phyloP scores from a whole-genome alignment of 2,797 vertebrate genomes.

The Coilia nasus region DNA sequence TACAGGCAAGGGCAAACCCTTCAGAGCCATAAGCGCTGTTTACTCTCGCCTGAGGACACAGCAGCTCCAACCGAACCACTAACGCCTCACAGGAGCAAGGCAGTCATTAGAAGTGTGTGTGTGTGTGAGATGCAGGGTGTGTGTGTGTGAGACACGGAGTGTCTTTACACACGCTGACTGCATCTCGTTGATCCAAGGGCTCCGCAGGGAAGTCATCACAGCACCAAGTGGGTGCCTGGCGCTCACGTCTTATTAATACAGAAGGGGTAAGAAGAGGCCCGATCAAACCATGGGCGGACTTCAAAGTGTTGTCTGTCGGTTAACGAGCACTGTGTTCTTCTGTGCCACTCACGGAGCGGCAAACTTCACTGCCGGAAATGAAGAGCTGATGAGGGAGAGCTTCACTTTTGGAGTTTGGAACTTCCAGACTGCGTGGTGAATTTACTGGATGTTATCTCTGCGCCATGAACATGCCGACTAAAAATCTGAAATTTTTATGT shows the following conservation, averaged over 20 bases:
- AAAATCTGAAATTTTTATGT: too few species aligned
- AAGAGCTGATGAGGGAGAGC: neutral
- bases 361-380: neutral
- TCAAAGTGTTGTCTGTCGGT: neutral
- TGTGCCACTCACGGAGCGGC: neutral
- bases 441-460: too few species aligned
- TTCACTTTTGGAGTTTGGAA: neutral
- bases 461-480: too few species aligned
- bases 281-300: neutral
- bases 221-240: neutral
- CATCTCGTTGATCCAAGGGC: neutral
- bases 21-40: neutral
- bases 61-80: neutral
- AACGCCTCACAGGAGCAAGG: neutral
- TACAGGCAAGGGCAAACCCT: neutral
- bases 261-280: neutral
- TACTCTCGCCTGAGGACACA: neutral
- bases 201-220: neutral
- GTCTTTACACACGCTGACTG: neutral
- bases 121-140: too few species aligned
- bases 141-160: neutral
- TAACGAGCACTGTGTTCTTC: neutral
- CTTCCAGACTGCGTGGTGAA: too few species aligned
- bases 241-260: neutral
- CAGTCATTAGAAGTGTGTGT: neutral